phyloP scores from a whole-genome alignment of 2,888 invertebrate genomes.

The Sesamia inferens region DNA sequence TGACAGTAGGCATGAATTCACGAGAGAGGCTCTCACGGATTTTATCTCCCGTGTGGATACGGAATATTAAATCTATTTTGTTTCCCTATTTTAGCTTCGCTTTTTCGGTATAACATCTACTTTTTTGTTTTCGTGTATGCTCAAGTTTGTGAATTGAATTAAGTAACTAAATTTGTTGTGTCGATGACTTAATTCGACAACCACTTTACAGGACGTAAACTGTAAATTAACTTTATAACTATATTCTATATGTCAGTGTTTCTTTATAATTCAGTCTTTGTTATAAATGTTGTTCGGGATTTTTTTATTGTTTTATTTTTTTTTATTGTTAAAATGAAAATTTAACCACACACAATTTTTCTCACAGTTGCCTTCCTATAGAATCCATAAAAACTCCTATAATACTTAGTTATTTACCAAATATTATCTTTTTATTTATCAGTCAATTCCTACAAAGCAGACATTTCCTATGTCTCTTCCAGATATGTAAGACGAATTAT shows the following conservation, averaged over 20 bases:
- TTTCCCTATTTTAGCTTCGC: constrained; percentile 20
- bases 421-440: neutral
- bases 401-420: neutral
- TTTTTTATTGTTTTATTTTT: no score
- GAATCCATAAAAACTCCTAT: neutral
- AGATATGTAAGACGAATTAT: constrained; percentile 35
- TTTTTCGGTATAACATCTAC: constrained; percentile 13
- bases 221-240: neutral
- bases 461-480: neutral
- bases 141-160: constrained; percentile 24
- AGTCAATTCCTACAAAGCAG: neutral
- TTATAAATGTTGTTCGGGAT: neutral
- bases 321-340: neutral
- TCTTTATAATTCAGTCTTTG: neutral
- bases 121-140: constrained; percentile 14
- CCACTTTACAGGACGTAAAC: constrained; percentile 16
- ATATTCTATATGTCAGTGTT: neutral
- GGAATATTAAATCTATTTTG: constrained; percentile 45
- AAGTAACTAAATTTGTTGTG: constrained; percentile 8
- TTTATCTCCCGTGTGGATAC: constrained; percentile 34
- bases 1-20: constrained; percentile 43
- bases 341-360: neutral
- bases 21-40: constrained; percentile 38
- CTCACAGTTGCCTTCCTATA: neutral
- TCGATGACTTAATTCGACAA: constrained; percentile 10